Percentiles rank a stretch among this genome's conserved stretches.
Evolutionary conservation across 2,797 vertebrate genomes (phyloP).

Genomic region (Urosaurus nigricauda): DNA sequence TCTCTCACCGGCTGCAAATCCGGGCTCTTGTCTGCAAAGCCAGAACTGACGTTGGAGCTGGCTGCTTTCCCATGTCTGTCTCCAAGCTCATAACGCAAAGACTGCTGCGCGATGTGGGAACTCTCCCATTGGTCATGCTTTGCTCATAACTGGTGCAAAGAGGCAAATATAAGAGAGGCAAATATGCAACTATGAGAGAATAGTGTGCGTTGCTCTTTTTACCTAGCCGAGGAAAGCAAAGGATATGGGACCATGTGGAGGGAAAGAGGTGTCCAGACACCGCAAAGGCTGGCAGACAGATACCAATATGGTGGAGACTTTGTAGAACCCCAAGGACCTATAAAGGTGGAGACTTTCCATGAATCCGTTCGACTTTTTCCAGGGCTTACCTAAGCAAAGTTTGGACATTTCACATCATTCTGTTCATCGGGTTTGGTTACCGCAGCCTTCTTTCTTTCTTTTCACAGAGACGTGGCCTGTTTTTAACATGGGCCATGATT

Average conservation of each 20-base stretch:
- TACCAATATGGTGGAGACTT: background rate
- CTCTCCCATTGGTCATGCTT: background rate
- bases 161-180: background rate
- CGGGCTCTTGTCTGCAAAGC: conserved; percentile 38
- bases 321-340: background rate
- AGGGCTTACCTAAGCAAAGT: background rate
- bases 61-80: conserved; percentile 48
- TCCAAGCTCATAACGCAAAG: conserved; percentile 42
- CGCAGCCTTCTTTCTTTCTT: background rate
- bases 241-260: conserved; percentile 8
- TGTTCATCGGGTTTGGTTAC: background rate
- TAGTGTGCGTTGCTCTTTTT: background rate
- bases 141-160: background rate
- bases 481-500: background rate
- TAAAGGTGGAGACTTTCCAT: background rate
- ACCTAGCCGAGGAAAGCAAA: background rate
- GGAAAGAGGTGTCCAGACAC: conserved; percentile 23
- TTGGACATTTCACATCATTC: background rate
- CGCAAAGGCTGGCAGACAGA: background rate
- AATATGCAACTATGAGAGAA: background rate
- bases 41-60: conserved; percentile 52
- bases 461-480: background rate
- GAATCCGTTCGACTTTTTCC: background rate
- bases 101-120: conserved; percentile 18
- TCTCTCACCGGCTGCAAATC: conserved; percentile 31